Base-by-base conservation (phyloP, 1,140 invertebrate species). In the Eciton burchellii region DNA sequence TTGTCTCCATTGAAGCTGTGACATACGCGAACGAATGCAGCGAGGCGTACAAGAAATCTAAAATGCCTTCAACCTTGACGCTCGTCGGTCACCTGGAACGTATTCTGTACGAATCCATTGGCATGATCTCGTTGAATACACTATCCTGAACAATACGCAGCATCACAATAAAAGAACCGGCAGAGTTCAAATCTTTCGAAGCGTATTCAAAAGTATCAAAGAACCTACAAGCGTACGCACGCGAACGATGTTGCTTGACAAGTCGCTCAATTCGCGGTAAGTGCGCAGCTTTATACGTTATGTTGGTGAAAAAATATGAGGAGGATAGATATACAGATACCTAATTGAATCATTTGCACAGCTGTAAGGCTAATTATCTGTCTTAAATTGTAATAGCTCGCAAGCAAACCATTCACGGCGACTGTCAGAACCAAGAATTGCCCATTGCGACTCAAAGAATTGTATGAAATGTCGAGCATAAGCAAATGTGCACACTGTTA, bases 61-160 rank as follows among this genome's bases (percentile, higher is more conserved):
- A 35, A 8, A 89, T 87, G 1, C 65, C 83, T 54, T 65, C 26
- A 5, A 62, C 62, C 0, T 56, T 86, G 2, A 54, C 0, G 19
- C 91, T 90, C 29, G 65, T 77, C 0, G 49, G 43, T 0, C 6
- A 76, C 14, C 4, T 82, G 1, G 62, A 59, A 0, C 4, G 60
- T 1, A 16, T 68, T 1, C 11, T 70, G 0, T 9, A 81, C 5
- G 52, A 35, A 2, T 35, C 35, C 35, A 35, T 84, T 24, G 79
- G 76, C 1, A 87, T 49, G 1, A 87, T 91, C 5, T 26, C 24
- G 4, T 68, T 91, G 41, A 57, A 49, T 19, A 88, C 91, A 57
- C 91, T 90, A 0, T 91, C 0, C 2, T 82, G 2, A 84, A 91
- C 9, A 84, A 88, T 4, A 84, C 89, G 0, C 74, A 24, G 19